Base-by-base conservation (phyloP, 2,888 invertebrate genomes). In the Anthoptus insignis region DNA sequence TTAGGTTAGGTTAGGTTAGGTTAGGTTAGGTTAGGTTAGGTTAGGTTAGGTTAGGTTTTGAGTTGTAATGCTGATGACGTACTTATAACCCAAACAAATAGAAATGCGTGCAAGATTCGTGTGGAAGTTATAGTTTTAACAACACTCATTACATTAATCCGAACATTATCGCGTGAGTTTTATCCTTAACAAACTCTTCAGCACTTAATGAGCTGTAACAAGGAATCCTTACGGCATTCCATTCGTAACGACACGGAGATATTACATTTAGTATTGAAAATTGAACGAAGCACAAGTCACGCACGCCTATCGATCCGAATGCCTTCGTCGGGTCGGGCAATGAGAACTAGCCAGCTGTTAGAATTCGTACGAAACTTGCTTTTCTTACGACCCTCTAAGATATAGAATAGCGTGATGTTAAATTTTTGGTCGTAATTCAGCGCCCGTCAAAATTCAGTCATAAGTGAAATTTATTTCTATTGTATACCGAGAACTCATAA, bases 281-380 rank as follows among this genome's bases (percentile, higher is more conserved):
- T 63, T 63, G 56, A 27, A 56, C 63, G 63, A 63, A 57, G 50
- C 52, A 64, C 64, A 57, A 70, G 70, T 64, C 72, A 70, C 70
- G 70, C 68, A 65, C 67, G 50, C 47, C 57, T 70, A 72, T 72
- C 63, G 72, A 72, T 72, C 66, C 57, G 39, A 59, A 27, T 53
- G 42, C 59, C 59, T 56, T 56, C 64, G 67, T 52, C 49, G 59
- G 29, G 49, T 32, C 32, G 67, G 70, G 66, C 69, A 50, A 68
- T 71, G 64, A 45, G 58, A 64, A 64, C 58, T 34, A 52, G 42
- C 42, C 58, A 70, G 64, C 45, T 64, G 63, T 39, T 37, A 34
- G 42, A 16, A 24, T 7, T 11, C 45, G 32, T 13, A n/a, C 58
- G 5, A 64, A 58, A 52, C 5, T 42, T n/a, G 52, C 21, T 52